phyloP scores from a whole-genome alignment of 2,888 invertebrate species.

The Microctonus brassicae region DNA sequence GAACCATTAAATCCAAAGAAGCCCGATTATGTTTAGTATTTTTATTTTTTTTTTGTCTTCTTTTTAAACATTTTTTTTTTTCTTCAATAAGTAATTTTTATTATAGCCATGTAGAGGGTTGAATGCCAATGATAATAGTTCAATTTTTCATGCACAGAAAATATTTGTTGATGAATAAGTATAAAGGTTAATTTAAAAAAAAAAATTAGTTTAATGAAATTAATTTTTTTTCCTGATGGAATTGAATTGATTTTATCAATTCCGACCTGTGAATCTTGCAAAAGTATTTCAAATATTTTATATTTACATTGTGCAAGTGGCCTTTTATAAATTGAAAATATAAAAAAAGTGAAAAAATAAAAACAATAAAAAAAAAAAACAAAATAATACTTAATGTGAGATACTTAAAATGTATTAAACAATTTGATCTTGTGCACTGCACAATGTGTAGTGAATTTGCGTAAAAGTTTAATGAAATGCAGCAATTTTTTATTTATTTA shows the following conservation, averaged over 20 bases:
- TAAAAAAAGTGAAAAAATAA: background rate
- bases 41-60: too few relatives aligned
- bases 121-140: background rate
- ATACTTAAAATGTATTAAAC: background rate
- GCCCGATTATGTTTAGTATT: slow-evolving; percentile 50
- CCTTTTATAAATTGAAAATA: slow-evolving; percentile 4
- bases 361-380: background rate
- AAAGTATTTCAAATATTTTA: slow-evolving; percentile 1
- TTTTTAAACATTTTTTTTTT: background rate
- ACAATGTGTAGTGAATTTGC: background rate
- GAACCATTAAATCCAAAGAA: slow-evolving; percentile 59
- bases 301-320: background rate
- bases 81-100: background rate
- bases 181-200: background rate
- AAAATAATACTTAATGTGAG: background rate
- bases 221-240: background rate
- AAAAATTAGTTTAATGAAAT: background rate
- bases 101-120: background rate
- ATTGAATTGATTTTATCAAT: background rate
- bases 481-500: background rate
- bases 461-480: background rate
- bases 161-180: background rate
- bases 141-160: background rate
- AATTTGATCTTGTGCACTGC: background rate
- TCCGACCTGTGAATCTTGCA: background rate